These are phyloP conservation scores for Morone chrysops DNA, from an alignment of 2,113 vertebrate species.

Conservation along the genomic window DNA sequence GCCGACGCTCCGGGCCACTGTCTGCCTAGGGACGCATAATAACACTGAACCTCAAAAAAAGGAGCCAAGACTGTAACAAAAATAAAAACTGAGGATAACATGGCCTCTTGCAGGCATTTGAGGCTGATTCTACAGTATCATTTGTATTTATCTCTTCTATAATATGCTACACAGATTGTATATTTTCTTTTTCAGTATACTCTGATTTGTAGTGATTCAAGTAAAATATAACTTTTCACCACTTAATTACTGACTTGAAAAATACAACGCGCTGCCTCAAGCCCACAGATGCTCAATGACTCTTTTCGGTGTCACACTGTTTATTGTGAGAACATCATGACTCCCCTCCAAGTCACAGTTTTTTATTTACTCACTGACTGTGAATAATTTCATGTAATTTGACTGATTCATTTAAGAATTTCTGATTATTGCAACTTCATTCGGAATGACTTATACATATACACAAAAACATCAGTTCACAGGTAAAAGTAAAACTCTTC, in stretches of 20 bases:
- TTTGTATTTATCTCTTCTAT: background rate
- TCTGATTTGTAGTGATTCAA: background rate
- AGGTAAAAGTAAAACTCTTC: background rate
- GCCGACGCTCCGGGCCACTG: conserved; percentile 26
- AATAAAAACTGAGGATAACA: background rate
- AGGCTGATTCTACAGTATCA: background rate
- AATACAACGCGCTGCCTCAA: background rate
- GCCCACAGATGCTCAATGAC: conserved; percentile 48
- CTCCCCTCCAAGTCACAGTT: conserved; percentile 22
- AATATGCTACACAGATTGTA: background rate
- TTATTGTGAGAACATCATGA: conserved; percentile 61
- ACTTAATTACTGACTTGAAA: conserved; percentile 14
- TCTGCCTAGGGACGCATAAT: conserved; percentile 45
- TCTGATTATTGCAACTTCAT: background rate
- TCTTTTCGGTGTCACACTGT: conserved; percentile 61
- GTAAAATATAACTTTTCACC: conserved; percentile 6
- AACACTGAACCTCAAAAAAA: conserved; percentile 24
- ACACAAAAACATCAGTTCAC: background rate
- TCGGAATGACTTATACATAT: background rate
- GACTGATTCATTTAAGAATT: conserved; percentile 28
- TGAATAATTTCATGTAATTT: conserved; percentile 23
- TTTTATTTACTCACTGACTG: conserved; percentile 15
- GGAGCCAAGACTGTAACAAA: conserved; percentile 13
- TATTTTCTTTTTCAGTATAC: fast-evolving
- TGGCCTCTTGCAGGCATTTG: background rate